Base-by-base conservation (phyloP, 2,888 invertebrate genomes). In the Aplocera efformata region DNA sequence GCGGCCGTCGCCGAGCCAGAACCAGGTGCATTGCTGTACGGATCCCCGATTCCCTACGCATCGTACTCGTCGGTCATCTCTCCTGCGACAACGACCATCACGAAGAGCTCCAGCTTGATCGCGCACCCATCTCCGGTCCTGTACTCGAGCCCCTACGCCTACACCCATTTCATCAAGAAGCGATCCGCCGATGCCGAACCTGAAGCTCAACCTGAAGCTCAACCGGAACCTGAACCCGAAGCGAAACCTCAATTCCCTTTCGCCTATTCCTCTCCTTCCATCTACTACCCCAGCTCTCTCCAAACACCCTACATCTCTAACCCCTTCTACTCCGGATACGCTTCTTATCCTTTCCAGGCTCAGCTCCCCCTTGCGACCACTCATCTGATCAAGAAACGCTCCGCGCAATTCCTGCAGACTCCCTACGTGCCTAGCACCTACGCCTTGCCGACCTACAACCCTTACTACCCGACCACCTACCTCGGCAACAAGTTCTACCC, bases 1-100 rank as follows among this genome's bases (percentile, higher is more conserved):
- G 73, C 86, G 60, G 90, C 78, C 53, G 60, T 78, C 45, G 90
- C 90, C 56, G 72, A 75, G 47, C 77, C 78, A 6, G 58, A 67
- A 1, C 48, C 52, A 6, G 37, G 30, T 6, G 5, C 13, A 17
- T 6, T 50, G n/a, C 35, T 52, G 11, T 28, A 38, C 27, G 42
- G 47, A 3, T 1, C 38, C 6, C 38, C 44, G 7, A 25, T 17
- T 25, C 43, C 38, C 36, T 51, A 53, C 36, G 42, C 60, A 1
- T 53, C 63, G 7, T 56, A 72, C 37, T 42, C 66, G 3, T 67
- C 71, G 43, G 61, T 68, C 17, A 35, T 66, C 20, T 34, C 73
- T 1, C 79, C 78, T 8, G 70, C 64, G n/a, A 56, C 63, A 4
- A 71, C 77, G n/a, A 71, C 71, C 31, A 70, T 73, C 60, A 63